phyloP scores from a whole-genome alignment of 2,888 invertebrate species.

The Acheta domesticus region DNA sequence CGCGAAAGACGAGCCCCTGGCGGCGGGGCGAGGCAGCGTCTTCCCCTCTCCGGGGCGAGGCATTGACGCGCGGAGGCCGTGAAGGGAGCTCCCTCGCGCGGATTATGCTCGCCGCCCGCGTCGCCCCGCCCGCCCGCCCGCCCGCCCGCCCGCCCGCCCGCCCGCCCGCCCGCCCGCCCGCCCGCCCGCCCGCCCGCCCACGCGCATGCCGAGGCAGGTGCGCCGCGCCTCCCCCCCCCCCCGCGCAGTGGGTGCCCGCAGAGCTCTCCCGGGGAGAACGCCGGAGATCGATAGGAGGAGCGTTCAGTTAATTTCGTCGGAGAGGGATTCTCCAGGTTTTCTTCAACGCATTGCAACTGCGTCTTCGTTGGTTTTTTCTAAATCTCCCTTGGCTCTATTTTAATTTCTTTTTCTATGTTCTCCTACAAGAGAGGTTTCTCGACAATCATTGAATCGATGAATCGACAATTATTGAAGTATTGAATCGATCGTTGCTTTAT shows the following conservation, averaged over 20 bases:
- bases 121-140: not conserved
- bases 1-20: too few species aligned
- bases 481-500: too few species aligned
- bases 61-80: not conserved
- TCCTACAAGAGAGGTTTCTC: too few species aligned
- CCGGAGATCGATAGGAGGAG: not conserved
- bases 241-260: not conserved
- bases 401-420: too few species aligned
- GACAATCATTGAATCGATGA: too few species aligned
- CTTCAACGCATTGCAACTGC: too few species aligned
- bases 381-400: too few species aligned
- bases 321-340: not conserved
- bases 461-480: too few species aligned
- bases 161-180: not conserved
- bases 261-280: not conserved
- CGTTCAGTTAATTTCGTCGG: not conserved
- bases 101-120: not conserved
- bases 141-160: not conserved
- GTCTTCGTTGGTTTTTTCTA: too few species aligned
- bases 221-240: not conserved
- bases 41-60: not conserved
- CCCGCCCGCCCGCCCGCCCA: not conserved
- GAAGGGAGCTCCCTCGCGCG: not conserved
- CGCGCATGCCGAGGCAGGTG: conserved; percentile 9
- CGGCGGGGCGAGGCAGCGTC: too few species aligned